Percentiles rank a stretch among this genome's conserved stretches.
These are phyloP conservation scores for Eurystomus gularis DNA, from an alignment of 2,113 vertebrate genomes.

Conservation along the genomic window DNA sequence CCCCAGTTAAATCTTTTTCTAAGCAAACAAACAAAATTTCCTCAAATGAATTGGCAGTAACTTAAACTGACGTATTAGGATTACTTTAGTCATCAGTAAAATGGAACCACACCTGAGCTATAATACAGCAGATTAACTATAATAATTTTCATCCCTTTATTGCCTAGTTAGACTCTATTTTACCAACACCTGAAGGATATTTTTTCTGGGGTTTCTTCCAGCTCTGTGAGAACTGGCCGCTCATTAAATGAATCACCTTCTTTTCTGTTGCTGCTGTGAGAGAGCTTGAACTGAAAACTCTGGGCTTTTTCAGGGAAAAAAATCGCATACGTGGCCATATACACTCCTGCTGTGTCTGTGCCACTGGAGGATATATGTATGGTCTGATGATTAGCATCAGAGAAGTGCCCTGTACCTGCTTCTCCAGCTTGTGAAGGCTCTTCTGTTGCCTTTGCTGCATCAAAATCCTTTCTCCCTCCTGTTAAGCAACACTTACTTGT, in stretches of 20 bases:
- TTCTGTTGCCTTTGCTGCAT: neutral
- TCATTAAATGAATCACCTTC: neutral
- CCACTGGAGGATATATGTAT: neutral
- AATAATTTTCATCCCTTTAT: neutral
- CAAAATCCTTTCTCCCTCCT: neutral
- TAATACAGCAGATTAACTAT: neutral
- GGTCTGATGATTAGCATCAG: neutral
- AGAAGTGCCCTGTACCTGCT: neutral
- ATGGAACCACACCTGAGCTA: neutral
- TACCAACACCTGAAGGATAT: neutral
- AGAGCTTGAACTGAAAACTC: neutral
- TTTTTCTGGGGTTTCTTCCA: neutral
- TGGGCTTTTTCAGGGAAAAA: neutral
- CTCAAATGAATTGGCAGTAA: neutral
- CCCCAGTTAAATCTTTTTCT: slow-evolving; percentile 21
- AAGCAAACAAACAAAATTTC: slow-evolving; percentile 51
- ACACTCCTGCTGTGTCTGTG: neutral
- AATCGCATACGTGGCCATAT: neutral
- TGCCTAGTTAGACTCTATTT: neutral
- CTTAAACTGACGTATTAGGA: neutral
- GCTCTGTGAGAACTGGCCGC: neutral
- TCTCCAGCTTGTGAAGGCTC: neutral
- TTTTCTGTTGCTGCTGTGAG: neutral
- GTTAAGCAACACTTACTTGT: neutral
- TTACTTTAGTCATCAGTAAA: slow-evolving; percentile 24